These are phyloP conservation scores for Lobophora halterata DNA, from an alignment of 2,888 invertebrate genomes.

Conservation along the genomic window DNA sequence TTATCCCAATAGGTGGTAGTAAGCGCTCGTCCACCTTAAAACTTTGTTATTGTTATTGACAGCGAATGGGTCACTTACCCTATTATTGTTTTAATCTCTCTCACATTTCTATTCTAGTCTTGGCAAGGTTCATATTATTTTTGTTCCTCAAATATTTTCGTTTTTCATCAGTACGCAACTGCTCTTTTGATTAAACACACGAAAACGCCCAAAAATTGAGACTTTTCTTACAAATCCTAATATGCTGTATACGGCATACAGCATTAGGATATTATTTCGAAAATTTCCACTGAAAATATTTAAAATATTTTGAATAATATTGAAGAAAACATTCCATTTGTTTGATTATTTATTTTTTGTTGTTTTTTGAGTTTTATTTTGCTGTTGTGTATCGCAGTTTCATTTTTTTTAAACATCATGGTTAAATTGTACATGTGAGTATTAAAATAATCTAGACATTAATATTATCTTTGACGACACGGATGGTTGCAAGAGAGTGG, in stretches of 20 bases:
- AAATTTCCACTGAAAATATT: constrained; percentile 56
- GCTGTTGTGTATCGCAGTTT: constrained; percentile 32
- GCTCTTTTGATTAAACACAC: constrained; percentile 37
- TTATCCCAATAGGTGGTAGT: no score
- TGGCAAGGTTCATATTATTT: constrained; percentile 52
- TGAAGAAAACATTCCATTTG: constrained; percentile 52
- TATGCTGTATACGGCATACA: constrained; percentile 67
- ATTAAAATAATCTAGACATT: neutral
- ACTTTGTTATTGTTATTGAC: constrained; percentile 4
- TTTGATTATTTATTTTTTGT: constrained; percentile 48
- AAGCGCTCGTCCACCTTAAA: no score
- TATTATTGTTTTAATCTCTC: constrained; percentile 14
- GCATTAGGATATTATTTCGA: constrained; percentile 52
- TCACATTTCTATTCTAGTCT: constrained; percentile 50
- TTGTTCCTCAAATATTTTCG: constrained; percentile 42
- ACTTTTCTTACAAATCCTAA: constrained; percentile 37
- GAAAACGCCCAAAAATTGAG: constrained; percentile 35
- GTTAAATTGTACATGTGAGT: constrained; percentile 62
- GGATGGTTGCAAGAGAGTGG: no score
- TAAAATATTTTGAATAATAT: constrained; percentile 31
- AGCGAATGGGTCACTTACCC: constrained; percentile 1
- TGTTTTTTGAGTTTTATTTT: constrained; percentile 39
- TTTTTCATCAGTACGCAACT: constrained; percentile 42
- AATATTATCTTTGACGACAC: neutral
- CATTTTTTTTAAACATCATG: constrained; percentile 44